phyloP scores from a whole-genome alignment of 2,888 invertebrate genomes.

The Unio delphinus region DNA sequence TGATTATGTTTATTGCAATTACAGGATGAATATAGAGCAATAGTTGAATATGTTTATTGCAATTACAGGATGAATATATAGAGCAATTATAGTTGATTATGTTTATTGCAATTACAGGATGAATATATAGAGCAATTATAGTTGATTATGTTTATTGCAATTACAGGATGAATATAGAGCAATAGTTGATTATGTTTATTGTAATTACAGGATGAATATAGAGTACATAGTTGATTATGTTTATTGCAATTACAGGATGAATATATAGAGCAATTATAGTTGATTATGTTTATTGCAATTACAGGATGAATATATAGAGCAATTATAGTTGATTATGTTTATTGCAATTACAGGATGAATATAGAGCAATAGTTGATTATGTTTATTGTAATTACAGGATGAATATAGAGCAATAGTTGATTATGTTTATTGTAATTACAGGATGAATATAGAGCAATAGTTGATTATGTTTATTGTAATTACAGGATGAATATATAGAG shows the following conservation, averaged over 20 bases:
- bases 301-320: slow-evolving; percentile 77
- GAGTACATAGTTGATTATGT: too few relatives aligned
- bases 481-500: slow-evolving; percentile 77
- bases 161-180: slow-evolving; percentile 77
- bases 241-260: slow-evolving; percentile 77
- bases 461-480: slow-evolving; percentile 9
- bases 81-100: too few relatives aligned
- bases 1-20: slow-evolving; percentile 24
- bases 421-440: slow-evolving; percentile 58
- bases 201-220: slow-evolving; percentile 77
- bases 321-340: too few relatives aligned
- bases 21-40: slow-evolving; percentile 77
- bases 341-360: slow-evolving; percentile 77
- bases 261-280: slow-evolving; percentile 22
- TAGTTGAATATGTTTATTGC: too few relatives aligned
- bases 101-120: slow-evolving; percentile 74
- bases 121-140: slow-evolving; percentile 72
- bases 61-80: slow-evolving; percentile 78
- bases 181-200: too few relatives aligned
- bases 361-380: too few relatives aligned
- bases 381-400: slow-evolving; percentile 74
- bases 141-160: too few relatives aligned
- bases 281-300: slow-evolving; percentile 24
- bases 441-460: slow-evolving; percentile 76
- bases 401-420: slow-evolving; percentile 71